Percentiles rank a stretch among this genome's conserved stretches.
Conservation (phyloP, 2,113 vertebrate species). For the Strix aluco region DNA sequence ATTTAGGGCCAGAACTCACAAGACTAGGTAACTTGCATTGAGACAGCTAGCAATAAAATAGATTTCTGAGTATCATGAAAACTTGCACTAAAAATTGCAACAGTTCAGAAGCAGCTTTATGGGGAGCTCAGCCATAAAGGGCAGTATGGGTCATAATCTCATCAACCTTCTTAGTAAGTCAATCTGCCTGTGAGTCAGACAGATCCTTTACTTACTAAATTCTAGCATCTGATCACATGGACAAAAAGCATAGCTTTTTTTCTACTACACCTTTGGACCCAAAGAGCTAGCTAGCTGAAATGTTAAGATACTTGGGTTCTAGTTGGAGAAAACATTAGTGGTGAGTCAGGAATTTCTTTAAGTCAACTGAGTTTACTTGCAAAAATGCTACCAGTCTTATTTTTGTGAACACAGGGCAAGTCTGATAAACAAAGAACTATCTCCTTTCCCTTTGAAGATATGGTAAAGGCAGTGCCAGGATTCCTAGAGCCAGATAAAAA, state of each 20-base stretch:
- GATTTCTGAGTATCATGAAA: neutral
- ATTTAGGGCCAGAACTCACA: neutral
- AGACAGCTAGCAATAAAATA: neutral
- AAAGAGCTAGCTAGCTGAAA: neutral
- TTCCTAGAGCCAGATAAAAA: neutral
- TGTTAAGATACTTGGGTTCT: neutral
- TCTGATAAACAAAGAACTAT: neutral
- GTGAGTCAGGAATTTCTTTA: neutral
- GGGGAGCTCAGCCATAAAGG: neutral
- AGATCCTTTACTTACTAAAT: neutral
- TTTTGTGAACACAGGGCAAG: neutral
- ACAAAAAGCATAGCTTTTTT: neutral
- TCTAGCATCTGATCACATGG: neutral
- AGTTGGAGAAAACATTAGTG: neutral
- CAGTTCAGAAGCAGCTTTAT: neutral
- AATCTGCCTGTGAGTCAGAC: neutral
- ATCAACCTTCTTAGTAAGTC: neutral
- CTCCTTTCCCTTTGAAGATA: conserved; percentile 27
- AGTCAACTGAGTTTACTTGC: neutral
- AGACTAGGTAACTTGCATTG: neutral
- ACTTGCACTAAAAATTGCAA: neutral
- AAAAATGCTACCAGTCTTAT: neutral
- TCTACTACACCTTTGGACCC: neutral
- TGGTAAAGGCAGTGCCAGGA: neutral
- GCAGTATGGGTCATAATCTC: neutral